Evolutionary conservation across 2,113 vertebrate genomes (phyloP).

Genomic region (Aythya baeri): DNA sequence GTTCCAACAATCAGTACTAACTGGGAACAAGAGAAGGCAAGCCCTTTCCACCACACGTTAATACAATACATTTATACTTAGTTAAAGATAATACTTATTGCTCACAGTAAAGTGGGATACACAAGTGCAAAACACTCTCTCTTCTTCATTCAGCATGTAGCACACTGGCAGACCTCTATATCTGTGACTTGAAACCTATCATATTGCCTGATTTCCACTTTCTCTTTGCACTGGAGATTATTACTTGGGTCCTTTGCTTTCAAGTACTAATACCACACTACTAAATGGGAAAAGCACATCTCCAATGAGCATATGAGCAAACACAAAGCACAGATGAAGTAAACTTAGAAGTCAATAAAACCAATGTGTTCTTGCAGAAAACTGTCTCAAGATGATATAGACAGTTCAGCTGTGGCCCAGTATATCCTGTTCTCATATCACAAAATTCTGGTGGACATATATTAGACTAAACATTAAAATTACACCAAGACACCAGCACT

Average conservation of each 20-base stretch:
- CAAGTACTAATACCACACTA: not conserved
- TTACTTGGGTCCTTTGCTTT: not conserved
- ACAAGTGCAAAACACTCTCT: not conserved
- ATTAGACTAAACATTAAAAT: not conserved
- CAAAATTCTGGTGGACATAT: not conserved
- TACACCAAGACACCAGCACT: not conserved
- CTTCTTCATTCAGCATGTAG: not conserved
- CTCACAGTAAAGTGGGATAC: not conserved
- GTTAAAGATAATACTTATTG: not conserved
- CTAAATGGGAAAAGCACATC: not conserved
- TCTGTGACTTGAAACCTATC: not conserved
- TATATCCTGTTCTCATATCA: not conserved
- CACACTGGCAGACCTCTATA: not conserved
- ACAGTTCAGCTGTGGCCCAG: not conserved
- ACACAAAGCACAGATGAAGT: not conserved
- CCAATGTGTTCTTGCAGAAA: not conserved
- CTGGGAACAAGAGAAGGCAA: not conserved
- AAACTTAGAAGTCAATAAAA: not conserved
- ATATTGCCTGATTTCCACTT: not conserved
- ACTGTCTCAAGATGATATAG: not conserved
- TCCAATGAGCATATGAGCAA: not conserved
- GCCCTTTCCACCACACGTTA: not conserved
- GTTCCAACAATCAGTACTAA: not conserved
- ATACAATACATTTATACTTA: not conserved
- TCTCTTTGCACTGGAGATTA: fast-evolving